Evolutionary conservation across 2,888 invertebrate species (phyloP), one percentile per base, ranked within the genome.

Genomic region (Caenorhabditis angaria): DNA sequence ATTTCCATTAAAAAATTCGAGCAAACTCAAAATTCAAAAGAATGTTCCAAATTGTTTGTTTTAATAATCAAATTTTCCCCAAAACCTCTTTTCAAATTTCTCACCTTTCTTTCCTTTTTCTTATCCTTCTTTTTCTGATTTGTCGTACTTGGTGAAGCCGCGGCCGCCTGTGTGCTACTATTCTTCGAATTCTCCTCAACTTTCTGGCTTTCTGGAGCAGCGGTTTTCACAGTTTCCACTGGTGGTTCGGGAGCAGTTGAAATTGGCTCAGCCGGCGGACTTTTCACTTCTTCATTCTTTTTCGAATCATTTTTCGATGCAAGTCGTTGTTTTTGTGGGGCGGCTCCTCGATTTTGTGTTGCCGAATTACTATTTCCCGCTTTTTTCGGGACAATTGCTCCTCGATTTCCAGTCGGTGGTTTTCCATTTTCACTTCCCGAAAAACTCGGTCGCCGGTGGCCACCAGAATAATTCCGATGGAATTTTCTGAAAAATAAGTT

Each of bases 381-480:
- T 50, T 57, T 32, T 59, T 57, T 28, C 57, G 14, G 24, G 2
- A 29, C 35, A 12, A 18, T 47, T 53, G 22, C 24, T 59, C 47
- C 55, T 54, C 1, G 24, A 2, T 1, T 56, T 50, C n/a, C n/a
- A n/a, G n/a, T n/a, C 35, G 14, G 2, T 25, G 25, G 10, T 60
- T 8, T 22, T 47, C 53, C 64, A 53, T 25, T 50, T 48, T 67
- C 63, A 35, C 64, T 55, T 27, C 65, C 58, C 1, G 65, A 65
- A n/a, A 61, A 54, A n/a, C 61, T 29, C 24, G 55, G 10, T 20
- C 70, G 47, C 8, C 64, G 56, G n/a, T 4, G 29, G 4, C 41
- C 47, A n/a, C 35, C 32, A 28, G 41, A 41, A 14, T 35, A 20
- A 6, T 41, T 48, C 6, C 24, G 22, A 10, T 25, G 12, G 22